Evolutionary conservation across 1,140 invertebrate species (phyloP), one percentile per base, ranked within the genome.

Genomic region (Bombus pascuorum): DNA sequence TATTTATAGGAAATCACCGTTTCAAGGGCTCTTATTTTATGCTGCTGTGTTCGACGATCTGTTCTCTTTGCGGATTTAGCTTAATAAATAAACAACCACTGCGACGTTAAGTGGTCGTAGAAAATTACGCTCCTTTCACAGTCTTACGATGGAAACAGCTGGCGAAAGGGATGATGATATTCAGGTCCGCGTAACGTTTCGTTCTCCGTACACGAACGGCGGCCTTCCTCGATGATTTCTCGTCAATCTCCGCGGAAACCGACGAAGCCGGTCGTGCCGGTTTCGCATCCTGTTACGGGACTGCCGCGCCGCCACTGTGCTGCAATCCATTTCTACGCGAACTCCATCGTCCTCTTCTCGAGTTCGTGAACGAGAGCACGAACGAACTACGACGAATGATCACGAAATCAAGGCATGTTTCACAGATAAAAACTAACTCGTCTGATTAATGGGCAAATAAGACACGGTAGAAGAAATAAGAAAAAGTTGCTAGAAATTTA

Each of bases 191-290:
- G 72, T 32, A 25, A 13, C 25, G 12, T 28, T 72, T 47, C 62
- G 34, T 28, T 25, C 15, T 5, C 2, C 25, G 42, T 1, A 12
- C 34, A 10, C 6, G n/a, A 42, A 28, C 37, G 12, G 1, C 37
- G 2, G 32, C 18, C 6, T 28, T 9, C 12, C 47, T 80, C 28
- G 42, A 39, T 85, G 44, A 73, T 66, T 79, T 37, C 76, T 85
- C 77, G 68, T 80, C 83, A 47, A 85, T 80, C 68, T 37, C 47
- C 79, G 39, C 42, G 66, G 53, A 53, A 65, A 72, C 53, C 66
- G 44, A 85, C 79, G 78, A 81, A 85, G 74, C 84, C 78, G 84
- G 84, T 85, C 79, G 71, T 68, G 47, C 84, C 74, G 84, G 84
- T 85, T 85, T 81, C 84, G 84, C 71, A 81, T 85, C 84, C 84